phyloP scores from a whole-genome alignment of 2,888 invertebrate species.

The Drosophila kuntzei region DNA sequence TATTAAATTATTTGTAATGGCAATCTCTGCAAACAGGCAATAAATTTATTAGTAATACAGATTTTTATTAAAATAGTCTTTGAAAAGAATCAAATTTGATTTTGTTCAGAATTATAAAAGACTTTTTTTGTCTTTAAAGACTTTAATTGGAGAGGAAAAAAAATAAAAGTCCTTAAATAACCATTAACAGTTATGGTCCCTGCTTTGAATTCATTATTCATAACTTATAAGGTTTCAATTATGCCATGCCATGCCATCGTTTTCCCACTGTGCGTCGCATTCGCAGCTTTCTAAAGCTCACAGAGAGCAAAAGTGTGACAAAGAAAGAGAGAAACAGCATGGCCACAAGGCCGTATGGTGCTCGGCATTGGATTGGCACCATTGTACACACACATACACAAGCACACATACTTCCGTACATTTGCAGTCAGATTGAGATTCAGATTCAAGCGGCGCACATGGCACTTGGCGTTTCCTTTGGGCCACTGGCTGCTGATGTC shows the following conservation, averaged over 20 bases:
- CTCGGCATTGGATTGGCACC: constrained; percentile 44
- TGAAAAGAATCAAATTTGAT: too few relatives aligned
- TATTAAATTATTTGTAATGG: too few relatives aligned
- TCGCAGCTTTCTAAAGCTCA: constrained; percentile 59
- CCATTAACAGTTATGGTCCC: too few relatives aligned
- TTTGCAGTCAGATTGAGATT: constrained; percentile 53
- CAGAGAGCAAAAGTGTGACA: constrained; percentile 15
- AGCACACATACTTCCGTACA: constrained; percentile 30
- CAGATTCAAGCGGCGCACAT: constrained; percentile 68
- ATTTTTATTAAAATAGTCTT: too few relatives aligned
- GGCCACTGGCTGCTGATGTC: constrained; percentile 36
- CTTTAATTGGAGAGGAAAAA: too few relatives aligned
- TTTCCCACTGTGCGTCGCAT: constrained; percentile 19
- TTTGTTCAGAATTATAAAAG: too few relatives aligned
- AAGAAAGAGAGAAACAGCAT: constrained; percentile 35
- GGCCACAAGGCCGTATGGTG: constrained; percentile 68
- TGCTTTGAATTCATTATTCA: too few relatives aligned
- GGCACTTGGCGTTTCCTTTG: constrained; percentile 74
- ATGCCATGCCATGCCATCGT: not conserved
- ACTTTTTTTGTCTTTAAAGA: too few relatives aligned
- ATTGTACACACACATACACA: constrained; percentile 13
- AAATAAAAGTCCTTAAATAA: too few relatives aligned
- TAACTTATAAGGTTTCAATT: not conserved
- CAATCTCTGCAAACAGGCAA: too few relatives aligned
- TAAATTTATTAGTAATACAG: too few relatives aligned